phyloP scores from a whole-genome alignment of 2,113 vertebrate genomes.

The Callopanchax toddi region DNA sequence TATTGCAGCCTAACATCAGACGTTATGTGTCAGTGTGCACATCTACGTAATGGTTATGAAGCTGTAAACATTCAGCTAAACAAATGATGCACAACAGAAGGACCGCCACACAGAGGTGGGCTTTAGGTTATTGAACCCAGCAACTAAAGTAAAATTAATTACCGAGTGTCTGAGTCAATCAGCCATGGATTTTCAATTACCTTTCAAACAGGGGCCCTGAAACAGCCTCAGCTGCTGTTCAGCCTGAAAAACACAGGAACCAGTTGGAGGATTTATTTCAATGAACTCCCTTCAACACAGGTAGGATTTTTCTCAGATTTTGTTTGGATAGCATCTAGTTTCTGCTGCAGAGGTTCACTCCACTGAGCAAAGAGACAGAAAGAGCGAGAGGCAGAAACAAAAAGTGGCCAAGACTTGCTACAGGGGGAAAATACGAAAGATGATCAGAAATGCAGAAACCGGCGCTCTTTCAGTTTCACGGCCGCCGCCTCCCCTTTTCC shows the following conservation, averaged over 20 bases:
- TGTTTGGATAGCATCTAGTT: slow-evolving; percentile 47
- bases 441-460: slow-evolving; percentile 39
- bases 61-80: slow-evolving; percentile 6
- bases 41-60: not conserved
- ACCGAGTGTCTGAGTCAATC: slow-evolving; percentile 66
- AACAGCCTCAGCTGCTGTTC: slow-evolving; percentile 47
- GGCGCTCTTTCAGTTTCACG: slow-evolving; percentile 31
- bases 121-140: slow-evolving; percentile 40
- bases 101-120: slow-evolving; percentile 25
- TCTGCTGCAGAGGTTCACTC: slow-evolving; percentile 28
- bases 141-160: slow-evolving; percentile 66
- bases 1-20: not conserved
- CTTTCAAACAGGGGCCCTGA: slow-evolving; percentile 52
- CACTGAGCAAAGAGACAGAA: slow-evolving; percentile 7
- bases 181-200: slow-evolving; percentile 77
- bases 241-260: slow-evolving; percentile 44
- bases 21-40: not conserved
- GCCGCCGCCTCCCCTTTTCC: slow-evolving; percentile 5
- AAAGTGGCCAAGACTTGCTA: slow-evolving; percentile 32
- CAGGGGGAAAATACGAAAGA: slow-evolving; percentile 43
- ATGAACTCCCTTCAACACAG: slow-evolving; percentile 50
- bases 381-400: slow-evolving; percentile 2
- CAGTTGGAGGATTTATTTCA: slow-evolving; percentile 42
- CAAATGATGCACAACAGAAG: slow-evolving; percentile 8
- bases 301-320: slow-evolving; percentile 43